Percentiles rank a stretch among this genome's conserved stretches.
Conservation (phyloP, 2,888 invertebrate genomes). For the Hipparchia semele region DNA sequence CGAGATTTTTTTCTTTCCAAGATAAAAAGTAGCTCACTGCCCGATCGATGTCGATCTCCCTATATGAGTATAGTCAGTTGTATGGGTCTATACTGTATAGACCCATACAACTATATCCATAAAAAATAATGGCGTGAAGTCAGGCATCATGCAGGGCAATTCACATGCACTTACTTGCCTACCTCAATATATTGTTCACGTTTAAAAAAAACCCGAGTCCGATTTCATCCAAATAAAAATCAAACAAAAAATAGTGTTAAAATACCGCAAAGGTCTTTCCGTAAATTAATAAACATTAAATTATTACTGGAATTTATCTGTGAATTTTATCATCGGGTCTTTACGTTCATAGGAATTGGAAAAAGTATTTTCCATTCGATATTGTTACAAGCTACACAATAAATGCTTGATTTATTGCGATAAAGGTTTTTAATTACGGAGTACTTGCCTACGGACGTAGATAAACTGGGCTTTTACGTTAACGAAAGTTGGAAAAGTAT, state of each 20-base stretch:
- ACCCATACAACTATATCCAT: no score
- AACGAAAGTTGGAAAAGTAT: conserved; percentile 3
- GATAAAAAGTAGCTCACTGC: no score
- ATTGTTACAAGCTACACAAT: conserved; percentile 4
- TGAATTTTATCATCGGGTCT: conserved; percentile 22
- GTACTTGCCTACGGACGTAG: background rate
- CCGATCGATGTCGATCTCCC: no score
- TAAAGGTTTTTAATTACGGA: conserved; percentile 1
- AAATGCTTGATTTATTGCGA: background rate
- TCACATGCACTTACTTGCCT: no score
- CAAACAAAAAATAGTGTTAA: background rate
- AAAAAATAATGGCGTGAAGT: no score
- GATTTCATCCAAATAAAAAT: background rate
- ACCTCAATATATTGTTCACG: no score
- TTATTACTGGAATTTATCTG: conserved; percentile 17
- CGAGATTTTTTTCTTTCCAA: no score
- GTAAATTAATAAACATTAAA: background rate
- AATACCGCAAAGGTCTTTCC: conserved; percentile 12
- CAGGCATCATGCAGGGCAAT: no score
- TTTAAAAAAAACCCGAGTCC: background rate
- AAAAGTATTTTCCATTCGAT: conserved; percentile 19
- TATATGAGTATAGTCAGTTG: no score
- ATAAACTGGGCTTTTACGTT: conserved; percentile 7
- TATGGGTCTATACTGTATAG: no score
- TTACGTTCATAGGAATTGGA: conserved; percentile 19